phyloP scores from a whole-genome alignment of 1,140 invertebrate species.

The Tetranychus urticae region DNA sequence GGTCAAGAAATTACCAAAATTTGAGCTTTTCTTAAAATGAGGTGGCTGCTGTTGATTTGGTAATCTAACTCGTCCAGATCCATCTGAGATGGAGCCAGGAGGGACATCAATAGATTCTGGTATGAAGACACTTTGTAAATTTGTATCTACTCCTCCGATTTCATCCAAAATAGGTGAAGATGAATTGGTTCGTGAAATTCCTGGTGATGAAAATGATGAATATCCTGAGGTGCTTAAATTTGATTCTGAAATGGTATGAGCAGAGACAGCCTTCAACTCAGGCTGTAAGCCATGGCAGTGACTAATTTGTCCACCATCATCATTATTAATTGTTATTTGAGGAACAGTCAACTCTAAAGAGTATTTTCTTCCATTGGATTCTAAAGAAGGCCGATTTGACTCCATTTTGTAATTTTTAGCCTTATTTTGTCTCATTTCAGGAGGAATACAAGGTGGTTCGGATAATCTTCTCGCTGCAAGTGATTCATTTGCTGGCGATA shows the following conservation, averaged over 20 bases:
- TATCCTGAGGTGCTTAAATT: conserved; percentile 10
- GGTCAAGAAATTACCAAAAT: not conserved
- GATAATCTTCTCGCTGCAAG: not conserved
- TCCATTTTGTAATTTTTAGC: not conserved
- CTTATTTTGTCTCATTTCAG: not conserved
- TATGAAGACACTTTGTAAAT: not conserved
- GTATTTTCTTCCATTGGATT: not conserved
- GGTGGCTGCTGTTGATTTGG: not conserved
- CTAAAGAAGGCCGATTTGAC: not conserved
- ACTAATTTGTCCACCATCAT: not conserved
- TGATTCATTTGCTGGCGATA: not conserved
- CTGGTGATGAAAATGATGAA: conserved; percentile 7
- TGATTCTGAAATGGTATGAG: conserved; percentile 7
- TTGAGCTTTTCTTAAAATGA: not conserved
- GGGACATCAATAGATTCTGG: not conserved
- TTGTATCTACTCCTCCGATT: not conserved
- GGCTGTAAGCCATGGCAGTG: not conserved
- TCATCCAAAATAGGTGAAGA: conserved; percentile 3
- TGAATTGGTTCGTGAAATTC: conserved; percentile 7
- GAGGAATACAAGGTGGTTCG: not conserved
- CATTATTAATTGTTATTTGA: not conserved
- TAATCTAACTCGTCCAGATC: not conserved
- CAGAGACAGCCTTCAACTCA: not conserved
- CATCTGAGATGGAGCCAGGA: not conserved
- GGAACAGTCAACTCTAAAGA: conserved; percentile 1